Base-by-base conservation (phyloP, 2,113 vertebrate species). In the Glaucidium brasilianum region DNA sequence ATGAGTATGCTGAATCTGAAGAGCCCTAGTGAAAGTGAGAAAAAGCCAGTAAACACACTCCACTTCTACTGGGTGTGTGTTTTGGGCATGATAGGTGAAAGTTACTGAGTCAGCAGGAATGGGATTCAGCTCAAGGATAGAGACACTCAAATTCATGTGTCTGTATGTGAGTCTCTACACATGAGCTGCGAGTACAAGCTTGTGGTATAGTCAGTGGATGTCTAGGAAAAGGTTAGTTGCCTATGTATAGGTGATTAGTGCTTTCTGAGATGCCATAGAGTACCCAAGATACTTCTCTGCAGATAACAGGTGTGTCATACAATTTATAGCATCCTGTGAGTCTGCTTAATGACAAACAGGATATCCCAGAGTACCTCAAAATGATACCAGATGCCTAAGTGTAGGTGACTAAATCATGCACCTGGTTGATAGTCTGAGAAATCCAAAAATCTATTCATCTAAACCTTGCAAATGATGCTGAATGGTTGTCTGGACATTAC, bases 381-480 rank as follows among this genome's bases (percentile, higher is more conserved):
- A 74, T 56, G 15, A 29, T 64, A 41, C 12, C 37, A 63, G 45
- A 43, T 63, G 58, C 23, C 27, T 22, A 35, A 55, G 18, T 20
- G 22, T 63, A 52, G 93, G 62, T 20, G 53, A 27, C 4, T 53
- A 58, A 83, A 45, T 72, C 18, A 53, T 0, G 1, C 5, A 25
- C 5, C 26, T 47, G 32, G 8, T 21, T 0, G 0, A n/a, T 2
- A 63, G 18, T 32, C 35, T 34, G 21, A 53, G 16, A 60, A 0
- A 35, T 64, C 14, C 43, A 30, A 68, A 63, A 25, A 53, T 11
- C 30, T 60, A 4, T 16, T 45, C 2, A 10, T 52, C 30, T 66
- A 75, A 39, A 14, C 16, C 16, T 72, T 79, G 27, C 14, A 85
- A 67, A 39, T 34, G 19, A n/a, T 32, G 21, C 34, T 62, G 27